Evolutionary conservation across 1,140 invertebrate genomes (phyloP).

Genomic region (Drosophila sp.): DNA sequence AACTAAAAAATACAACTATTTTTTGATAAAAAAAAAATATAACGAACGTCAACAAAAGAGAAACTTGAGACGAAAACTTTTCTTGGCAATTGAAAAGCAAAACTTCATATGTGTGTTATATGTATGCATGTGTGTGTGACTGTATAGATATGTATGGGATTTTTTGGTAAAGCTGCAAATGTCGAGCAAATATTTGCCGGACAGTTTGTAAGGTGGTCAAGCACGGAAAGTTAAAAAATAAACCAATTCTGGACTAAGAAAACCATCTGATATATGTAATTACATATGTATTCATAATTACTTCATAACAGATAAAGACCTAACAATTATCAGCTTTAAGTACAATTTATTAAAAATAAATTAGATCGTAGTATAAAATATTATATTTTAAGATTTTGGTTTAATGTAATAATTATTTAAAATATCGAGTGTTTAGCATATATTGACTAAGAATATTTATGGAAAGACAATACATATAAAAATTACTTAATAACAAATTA

Average conservation of each 20-base stretch:
- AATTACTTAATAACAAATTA: too few relatives aligned
- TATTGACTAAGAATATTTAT: too few relatives aligned
- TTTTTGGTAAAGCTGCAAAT: constrained; percentile 60
- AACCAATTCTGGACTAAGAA: background rate
- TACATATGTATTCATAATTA: too few relatives aligned
- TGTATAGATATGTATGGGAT: constrained; percentile 34
- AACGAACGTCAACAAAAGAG: constrained; percentile 53
- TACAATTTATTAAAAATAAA: too few relatives aligned
- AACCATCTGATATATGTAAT: too few relatives aligned
- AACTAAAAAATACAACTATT: constrained; percentile 30
- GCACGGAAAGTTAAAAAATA: constrained; percentile 13
- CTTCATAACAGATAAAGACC: too few relatives aligned
- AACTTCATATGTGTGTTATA: constrained; percentile 34
- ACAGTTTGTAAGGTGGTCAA: constrained; percentile 35
- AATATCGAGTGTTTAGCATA: too few relatives aligned
- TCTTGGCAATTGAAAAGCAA: constrained; percentile 75
- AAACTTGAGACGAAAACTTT: constrained; percentile 74
- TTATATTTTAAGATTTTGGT: too few relatives aligned
- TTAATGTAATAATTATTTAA: too few relatives aligned
- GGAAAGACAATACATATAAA: background rate
- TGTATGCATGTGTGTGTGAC: constrained; percentile 3
- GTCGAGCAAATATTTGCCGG: constrained; percentile 58
- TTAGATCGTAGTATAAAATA: too few relatives aligned
- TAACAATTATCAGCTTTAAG: too few relatives aligned
- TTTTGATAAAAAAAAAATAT: constrained; percentile 50